Conservation (phyloP, 2,797 vertebrate genomes). For the Neosalanx taihuensis region DNA sequence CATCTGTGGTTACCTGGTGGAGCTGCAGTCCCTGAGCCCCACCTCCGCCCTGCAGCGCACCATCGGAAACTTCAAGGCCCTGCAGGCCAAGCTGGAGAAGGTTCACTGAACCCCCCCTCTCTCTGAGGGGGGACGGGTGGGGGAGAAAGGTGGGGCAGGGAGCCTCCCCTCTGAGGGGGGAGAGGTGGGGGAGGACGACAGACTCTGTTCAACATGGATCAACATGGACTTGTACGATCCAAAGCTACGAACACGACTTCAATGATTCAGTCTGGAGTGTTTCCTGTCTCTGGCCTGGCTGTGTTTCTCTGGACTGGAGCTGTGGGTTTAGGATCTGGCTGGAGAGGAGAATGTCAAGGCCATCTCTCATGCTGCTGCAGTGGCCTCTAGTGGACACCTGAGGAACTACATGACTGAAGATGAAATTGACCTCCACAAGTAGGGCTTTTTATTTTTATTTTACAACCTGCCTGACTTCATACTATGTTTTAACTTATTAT, state of each 20-base stretch:
- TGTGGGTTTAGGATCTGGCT: constrained; percentile 6
- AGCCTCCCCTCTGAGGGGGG: neutral
- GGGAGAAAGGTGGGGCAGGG: neutral
- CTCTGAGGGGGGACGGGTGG: neutral
- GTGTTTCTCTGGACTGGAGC: neutral
- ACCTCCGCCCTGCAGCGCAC: constrained; percentile 80
- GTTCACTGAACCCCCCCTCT: constrained; percentile 76
- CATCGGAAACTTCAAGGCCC: constrained; percentile 90
- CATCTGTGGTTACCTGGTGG: constrained; percentile 93
- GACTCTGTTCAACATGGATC: neutral
- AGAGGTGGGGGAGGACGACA: no score
- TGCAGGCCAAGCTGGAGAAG: constrained; percentile 93
- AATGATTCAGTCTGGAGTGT: constrained; percentile 5
- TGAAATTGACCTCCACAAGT: neutral
- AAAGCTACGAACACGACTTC: neutral
- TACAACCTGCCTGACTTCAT: neutral
- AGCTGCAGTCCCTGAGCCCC: constrained; percentile 91
- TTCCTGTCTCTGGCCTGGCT: neutral
- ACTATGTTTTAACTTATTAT: constrained; percentile 53
- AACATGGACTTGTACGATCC: neutral
- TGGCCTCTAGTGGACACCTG: constrained; percentile 1
- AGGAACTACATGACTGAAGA: neutral
- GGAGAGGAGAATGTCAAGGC: neutral
- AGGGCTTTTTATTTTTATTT: neutral
- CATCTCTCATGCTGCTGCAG: neutral